Base-by-base conservation (phyloP, 2,797 vertebrate genomes). In the Enteromius afrohamiltoni region DNA sequence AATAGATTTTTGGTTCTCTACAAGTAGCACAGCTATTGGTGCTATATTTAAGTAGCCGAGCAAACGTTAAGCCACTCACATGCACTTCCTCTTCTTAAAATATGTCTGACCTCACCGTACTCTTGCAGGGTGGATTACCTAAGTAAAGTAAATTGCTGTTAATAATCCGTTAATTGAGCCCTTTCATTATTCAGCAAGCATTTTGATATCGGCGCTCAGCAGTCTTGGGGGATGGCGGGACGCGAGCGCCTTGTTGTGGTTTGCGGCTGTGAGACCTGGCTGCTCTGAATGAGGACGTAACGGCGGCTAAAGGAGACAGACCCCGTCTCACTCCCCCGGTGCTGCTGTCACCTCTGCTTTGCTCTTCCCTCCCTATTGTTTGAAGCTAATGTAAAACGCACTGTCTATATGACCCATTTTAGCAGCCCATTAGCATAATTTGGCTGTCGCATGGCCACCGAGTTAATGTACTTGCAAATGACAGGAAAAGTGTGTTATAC, bases 381-480 rank as follows among this genome's bases (percentile, higher is more conserved):
- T 94, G 95, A 95, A 94, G 93, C 93, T 93, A 92, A 93, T 93
- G 91, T 94, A 92, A 95, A 95, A 95, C 83, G 60, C 92, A 89
- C 91, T 90, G 93, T 94, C 95, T 95, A 93, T 94, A 92, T 96
- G 96, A 96, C 95, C 96, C 95, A 95, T 94, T 96, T 96, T 93
- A 95, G 94, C 95, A 94, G 92, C 88, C 94, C 93, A 96, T 98
- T 96, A 96, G 94, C 96, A 96, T 96, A 96, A 96, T 96, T 96
- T 95, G 93, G 93, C 95, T 94, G 93, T 94, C 90, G 85, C 92
- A 86, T 94, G 95, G 93, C 95, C 94, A 93, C 95, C 90, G 93
- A 95, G 93, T 96, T 96, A 95, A 95, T 95, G 95, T 96, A 95
- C 96, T 96, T 95, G 95, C 95, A 96, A 95, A 96, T 95, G 95